These are phyloP conservation scores for Podilymbus podiceps DNA, from an alignment of 2,113 vertebrate genomes.

Conservation along the genomic window DNA sequence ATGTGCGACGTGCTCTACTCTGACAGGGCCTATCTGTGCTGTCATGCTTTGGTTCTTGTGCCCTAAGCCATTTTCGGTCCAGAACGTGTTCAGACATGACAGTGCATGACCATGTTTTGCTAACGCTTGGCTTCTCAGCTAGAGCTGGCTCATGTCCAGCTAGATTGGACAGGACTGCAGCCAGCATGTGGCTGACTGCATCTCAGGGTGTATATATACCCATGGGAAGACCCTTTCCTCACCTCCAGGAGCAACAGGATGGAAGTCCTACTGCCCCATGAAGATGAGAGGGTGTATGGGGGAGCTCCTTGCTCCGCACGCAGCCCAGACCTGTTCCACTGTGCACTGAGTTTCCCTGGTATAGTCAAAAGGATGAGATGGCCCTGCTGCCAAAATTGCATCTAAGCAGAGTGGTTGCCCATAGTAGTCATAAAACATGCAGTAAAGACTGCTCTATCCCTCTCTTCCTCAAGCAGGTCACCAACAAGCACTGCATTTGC, in stretches of 20 bases:
- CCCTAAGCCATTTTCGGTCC: background rate
- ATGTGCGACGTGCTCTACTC: background rate
- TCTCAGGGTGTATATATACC: background rate
- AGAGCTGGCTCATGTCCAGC: conserved; percentile 4
- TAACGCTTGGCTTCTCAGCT: background rate
- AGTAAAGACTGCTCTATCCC: background rate
- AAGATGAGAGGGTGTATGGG: background rate
- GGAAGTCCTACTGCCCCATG: background rate
- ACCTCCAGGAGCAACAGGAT: background rate
- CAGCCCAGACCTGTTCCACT: background rate
- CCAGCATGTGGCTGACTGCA: background rate
- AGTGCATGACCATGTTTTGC: conserved; percentile 10
- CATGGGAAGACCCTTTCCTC: background rate
- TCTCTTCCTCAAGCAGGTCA: background rate
- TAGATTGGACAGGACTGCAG: background rate
- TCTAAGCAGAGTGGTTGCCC: background rate
- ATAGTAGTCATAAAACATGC: background rate
- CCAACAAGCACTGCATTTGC: background rate
- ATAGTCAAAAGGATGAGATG: background rate
- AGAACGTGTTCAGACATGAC: background rate
- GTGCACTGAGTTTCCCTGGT: background rate
- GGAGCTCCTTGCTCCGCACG: background rate
- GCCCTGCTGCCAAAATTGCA: background rate
- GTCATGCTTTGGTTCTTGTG: background rate
- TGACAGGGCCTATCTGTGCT: background rate